A percentile compares a stretch with the other conserved stretches of the same genome.
Conservation (phyloP, 2,113 vertebrate genomes). For the Lepus timidus region DNA sequence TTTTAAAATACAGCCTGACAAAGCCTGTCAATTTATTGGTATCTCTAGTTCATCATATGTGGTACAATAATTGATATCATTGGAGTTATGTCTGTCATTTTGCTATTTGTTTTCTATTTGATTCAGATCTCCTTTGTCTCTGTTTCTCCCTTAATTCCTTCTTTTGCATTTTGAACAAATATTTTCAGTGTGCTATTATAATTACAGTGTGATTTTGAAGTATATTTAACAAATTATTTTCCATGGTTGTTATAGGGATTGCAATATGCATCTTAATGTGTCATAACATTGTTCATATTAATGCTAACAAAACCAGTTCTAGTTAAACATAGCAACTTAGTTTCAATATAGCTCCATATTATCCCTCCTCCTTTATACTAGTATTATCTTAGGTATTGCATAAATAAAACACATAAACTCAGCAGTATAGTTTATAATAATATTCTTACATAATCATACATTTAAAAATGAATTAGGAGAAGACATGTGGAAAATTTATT, state of each 20-base stretch:
- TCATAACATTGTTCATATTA: background rate
- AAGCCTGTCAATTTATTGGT: background rate
- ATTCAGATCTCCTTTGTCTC: background rate
- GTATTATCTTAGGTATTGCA: background rate
- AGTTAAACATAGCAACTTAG: background rate
- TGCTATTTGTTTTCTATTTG: background rate
- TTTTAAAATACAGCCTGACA: background rate
- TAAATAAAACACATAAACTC: background rate
- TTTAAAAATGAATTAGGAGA: background rate
- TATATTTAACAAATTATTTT: background rate
- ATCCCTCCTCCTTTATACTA: background rate
- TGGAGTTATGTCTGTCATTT: background rate
- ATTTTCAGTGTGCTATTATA: background rate
- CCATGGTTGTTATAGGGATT: background rate
- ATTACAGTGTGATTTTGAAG: background rate
- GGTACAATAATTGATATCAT: background rate
- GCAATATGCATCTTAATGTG: background rate
- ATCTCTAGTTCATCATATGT: background rate
- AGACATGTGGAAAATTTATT: slow-evolving; percentile 3
- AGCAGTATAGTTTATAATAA: background rate
- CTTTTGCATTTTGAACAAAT: background rate
- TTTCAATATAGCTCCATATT: background rate
- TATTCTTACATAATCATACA: background rate
- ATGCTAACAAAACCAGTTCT: background rate
- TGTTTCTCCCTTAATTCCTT: background rate